These are phyloP conservation scores for Choristoneura rosaceana DNA, from an alignment of 2,888 invertebrate genomes.

Conservation along the genomic window DNA sequence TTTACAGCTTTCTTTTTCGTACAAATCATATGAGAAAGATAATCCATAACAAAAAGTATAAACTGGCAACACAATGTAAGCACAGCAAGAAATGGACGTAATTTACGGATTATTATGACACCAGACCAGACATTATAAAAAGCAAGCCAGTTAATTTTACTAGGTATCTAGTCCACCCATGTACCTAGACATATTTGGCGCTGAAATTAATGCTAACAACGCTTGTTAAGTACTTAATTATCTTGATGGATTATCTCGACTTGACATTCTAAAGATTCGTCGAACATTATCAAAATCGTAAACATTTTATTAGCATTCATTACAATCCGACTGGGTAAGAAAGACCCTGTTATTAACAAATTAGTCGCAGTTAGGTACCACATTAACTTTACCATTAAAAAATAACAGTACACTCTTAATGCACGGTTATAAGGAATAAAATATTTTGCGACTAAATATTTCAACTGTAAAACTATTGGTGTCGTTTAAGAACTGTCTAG, in stretches of 20 bases:
- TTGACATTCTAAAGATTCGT: slow-evolving; percentile 9
- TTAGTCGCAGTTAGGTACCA: slow-evolving; percentile 6
- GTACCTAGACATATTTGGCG: neutral
- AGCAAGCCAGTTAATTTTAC: too few species aligned
- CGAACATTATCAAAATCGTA: slow-evolving; percentile 10
- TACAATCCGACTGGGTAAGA: slow-evolving; percentile 12
- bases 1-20: too few species aligned
- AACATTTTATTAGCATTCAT: neutral
- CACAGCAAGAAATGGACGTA: too few species aligned
- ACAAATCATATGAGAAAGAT: too few species aligned
- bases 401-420: neutral
- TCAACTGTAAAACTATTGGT: neutral
- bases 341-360: slow-evolving; percentile 14
- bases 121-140: too few species aligned
- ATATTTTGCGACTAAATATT: neutral
- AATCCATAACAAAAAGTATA: too few species aligned
- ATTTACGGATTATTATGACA: too few species aligned
- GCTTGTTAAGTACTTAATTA: neutral
- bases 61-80: too few species aligned
- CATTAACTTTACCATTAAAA: neutral
- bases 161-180: too few species aligned
- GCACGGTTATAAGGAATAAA: neutral
- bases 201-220: neutral
- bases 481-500: slow-evolving; percentile 23
- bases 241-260: slow-evolving; percentile 21